Conservation (phyloP, 2,797 vertebrate genomes). For the Muscicapa comitata region DNA sequence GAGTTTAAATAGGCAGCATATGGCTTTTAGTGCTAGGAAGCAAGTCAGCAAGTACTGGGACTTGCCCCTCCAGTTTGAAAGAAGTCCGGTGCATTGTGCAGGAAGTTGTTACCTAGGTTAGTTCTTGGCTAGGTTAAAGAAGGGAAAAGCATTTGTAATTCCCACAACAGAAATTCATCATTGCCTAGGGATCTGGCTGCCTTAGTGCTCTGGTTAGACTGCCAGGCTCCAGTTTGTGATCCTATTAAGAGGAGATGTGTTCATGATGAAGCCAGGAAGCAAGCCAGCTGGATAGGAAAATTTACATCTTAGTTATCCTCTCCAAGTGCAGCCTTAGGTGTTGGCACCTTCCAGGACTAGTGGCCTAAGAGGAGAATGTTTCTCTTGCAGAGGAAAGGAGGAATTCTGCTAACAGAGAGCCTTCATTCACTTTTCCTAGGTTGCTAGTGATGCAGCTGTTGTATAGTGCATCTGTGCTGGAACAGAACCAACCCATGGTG, state of each 20-base stretch:
- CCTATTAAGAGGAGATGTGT: not conserved
- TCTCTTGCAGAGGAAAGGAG: not conserved
- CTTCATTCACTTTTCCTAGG: not conserved
- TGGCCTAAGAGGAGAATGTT: fast-evolving
- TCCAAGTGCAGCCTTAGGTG: not conserved
- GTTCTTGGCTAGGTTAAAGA: not conserved
- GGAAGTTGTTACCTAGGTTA: not conserved
- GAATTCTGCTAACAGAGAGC: not conserved
- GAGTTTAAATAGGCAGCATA: not conserved
- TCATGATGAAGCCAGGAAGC: not conserved
- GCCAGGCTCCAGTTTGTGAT: not conserved
- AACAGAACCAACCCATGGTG: not conserved
- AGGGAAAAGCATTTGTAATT: not conserved
- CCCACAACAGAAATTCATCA: not conserved
- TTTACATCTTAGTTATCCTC: not conserved
- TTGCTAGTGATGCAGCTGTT: not conserved
- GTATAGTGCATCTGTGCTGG: not conserved
- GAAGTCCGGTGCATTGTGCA: not conserved
- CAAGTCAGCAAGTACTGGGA: not conserved
- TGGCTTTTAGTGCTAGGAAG: not conserved
- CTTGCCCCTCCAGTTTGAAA: not conserved
- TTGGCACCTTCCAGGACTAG: not conserved
- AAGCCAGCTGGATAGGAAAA: not conserved
- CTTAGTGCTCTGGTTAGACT: not conserved
- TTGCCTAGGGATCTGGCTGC: not conserved